Base-by-base conservation (phyloP, 2,888 invertebrate genomes). In the Drosophila mayaguana region DNA sequence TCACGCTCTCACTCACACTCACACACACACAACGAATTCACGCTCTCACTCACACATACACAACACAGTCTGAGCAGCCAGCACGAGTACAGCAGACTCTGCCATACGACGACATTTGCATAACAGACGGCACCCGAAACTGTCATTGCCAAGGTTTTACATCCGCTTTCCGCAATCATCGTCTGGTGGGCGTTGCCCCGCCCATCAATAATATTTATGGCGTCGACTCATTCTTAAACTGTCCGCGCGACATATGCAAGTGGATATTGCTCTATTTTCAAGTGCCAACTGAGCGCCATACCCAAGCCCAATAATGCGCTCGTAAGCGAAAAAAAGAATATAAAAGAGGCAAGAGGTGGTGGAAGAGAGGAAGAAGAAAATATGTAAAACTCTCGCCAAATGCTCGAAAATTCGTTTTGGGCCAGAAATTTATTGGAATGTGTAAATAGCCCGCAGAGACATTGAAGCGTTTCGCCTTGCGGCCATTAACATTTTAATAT, bases 201-300 rank as follows among this genome's bases (percentile, higher is more conserved):
- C 42, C 75, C 62, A 81, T 89, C 83, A 78, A 90, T 89, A 86
- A 90, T 90, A 90, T 90, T 90, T 91, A 91, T 90, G 75, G 89
- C 88, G 67, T 78, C 90, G 87, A 64, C 89, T 90, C 83, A 83
- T 84, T 89, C 84, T 81, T 65, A 78, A 80, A 86, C 81, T 80
- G 78, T 79, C 73, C 85, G 67, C 89, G 77, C 82, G 88, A 84
- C 86, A 86, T 89, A 86, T 85, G 89, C 88, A 89, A 86, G 88
- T 89, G 80, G 82, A 71, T 83, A 89, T 80, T 65, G 76, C 88
- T 88, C 82, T 83, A 84, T 84, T 88, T 82, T 83, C 87, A 78
- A 84, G 80, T 85, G 88, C 3, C 36, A 61, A 57, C 20, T 46
- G 42, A 20, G 20, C 12, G 20, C 14, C 20, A 20, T 43, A 14